phyloP scores from a whole-genome alignment of 1,140 invertebrate genomes.

The Ladona fulva region DNA sequence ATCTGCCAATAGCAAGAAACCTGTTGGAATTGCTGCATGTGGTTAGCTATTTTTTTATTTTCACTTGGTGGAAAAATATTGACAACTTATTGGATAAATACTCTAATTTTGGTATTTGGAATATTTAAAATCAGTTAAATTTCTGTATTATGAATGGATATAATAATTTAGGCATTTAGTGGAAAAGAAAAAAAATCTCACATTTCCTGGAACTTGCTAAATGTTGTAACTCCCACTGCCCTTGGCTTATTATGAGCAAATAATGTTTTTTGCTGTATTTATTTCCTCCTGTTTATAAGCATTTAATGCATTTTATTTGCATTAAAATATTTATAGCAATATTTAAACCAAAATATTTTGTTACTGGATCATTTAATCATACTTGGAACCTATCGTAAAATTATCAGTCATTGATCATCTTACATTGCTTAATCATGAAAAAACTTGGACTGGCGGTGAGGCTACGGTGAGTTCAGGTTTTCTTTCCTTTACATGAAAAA shows the following conservation, averaged over 20 bases:
- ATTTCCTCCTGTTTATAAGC: conserved; percentile 4
- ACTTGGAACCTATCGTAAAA: too few species aligned
- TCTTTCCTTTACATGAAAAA: too few species aligned
- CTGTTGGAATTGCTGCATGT: background rate
- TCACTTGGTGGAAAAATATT: too few species aligned
- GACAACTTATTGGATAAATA: too few species aligned
- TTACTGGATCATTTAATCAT: too few species aligned
- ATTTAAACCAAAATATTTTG: background rate
- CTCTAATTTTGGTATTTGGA: too few species aligned
- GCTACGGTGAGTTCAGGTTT: too few species aligned
- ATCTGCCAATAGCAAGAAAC: background rate
- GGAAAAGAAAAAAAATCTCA: background rate
- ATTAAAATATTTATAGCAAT: conserved; percentile 11
- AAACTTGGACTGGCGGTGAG: too few species aligned
- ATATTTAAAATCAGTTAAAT: too few species aligned
- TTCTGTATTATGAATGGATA: too few species aligned
- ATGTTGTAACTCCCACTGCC: background rate
- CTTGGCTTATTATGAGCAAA: background rate
- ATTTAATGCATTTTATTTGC: conserved; percentile 5
- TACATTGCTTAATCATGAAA: too few species aligned
- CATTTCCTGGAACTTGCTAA: background rate
- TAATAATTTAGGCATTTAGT: background rate
- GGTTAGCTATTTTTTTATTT: background rate
- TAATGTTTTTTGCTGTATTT: conserved; percentile 1
- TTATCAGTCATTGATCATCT: too few species aligned